phyloP scores from a whole-genome alignment of 2,888 invertebrate genomes.

The Pocota personata region DNA sequence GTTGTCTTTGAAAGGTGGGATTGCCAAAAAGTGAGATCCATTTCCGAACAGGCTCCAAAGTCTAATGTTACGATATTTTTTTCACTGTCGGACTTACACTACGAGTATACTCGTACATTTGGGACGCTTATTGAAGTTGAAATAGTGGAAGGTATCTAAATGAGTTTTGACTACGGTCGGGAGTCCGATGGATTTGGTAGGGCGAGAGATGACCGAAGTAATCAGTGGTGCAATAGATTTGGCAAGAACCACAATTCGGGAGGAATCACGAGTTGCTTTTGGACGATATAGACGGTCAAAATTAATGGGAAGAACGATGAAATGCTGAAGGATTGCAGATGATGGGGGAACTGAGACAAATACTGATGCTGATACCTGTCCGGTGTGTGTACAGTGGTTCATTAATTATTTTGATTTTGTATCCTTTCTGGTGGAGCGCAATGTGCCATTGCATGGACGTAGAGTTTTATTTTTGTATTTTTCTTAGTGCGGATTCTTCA shows the following conservation, averaged over 20 bases:
- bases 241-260: slow-evolving; percentile 35
- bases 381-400: slow-evolving; percentile 53
- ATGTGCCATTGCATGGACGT: slow-evolving; percentile 16
- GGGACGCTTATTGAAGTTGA: slow-evolving; percentile 58
- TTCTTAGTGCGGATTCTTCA: not conserved
- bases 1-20: slow-evolving; percentile 32
- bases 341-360: slow-evolving; percentile 1
- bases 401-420: slow-evolving; percentile 65
- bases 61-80: slow-evolving; percentile 59
- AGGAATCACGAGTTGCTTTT: not conserved
- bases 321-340: slow-evolving; percentile 27
- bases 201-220: slow-evolving; percentile 46
- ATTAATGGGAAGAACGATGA: slow-evolving; percentile 44
- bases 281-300: not conserved
- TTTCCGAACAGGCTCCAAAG: slow-evolving; percentile 38
- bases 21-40: slow-evolving; percentile 57
- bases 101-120: too few relatives aligned
- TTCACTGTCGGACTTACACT: not conserved
- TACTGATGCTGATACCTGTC: slow-evolving; percentile 56
- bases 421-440: slow-evolving; percentile 21
- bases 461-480: slow-evolving; percentile 14
- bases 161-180: slow-evolving; percentile 36
- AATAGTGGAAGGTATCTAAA: slow-evolving; percentile 58
- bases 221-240: slow-evolving; percentile 63
- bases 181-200: slow-evolving; percentile 20